Evolutionary conservation across 2,113 vertebrate species (phyloP).

Genomic region (Recurvirostra avosetta): DNA sequence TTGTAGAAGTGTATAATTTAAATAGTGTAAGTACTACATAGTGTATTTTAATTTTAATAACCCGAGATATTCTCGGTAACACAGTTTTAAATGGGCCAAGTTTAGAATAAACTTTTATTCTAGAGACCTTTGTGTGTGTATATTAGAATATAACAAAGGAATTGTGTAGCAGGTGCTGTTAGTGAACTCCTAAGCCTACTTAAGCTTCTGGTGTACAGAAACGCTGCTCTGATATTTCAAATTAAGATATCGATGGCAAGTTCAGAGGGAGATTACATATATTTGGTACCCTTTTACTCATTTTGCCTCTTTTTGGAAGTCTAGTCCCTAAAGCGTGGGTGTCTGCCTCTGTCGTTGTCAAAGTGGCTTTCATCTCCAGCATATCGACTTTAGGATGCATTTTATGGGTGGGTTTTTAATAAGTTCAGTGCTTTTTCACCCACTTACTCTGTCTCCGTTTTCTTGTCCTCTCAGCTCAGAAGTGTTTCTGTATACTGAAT

Average conservation of each 20-base stretch:
- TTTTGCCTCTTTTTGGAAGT: slow-evolving; percentile 2
- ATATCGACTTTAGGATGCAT: neutral
- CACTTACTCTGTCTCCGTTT: neutral
- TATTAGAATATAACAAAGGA: neutral
- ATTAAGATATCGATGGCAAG: neutral
- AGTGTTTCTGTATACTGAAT: neutral
- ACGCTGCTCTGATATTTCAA: neutral
- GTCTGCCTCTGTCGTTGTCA: neutral
- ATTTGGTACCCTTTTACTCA: neutral
- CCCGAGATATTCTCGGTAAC: neutral
- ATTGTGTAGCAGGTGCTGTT: neutral
- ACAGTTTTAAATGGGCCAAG: neutral
- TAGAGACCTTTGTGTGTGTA: neutral
- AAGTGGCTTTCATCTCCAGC: neutral
- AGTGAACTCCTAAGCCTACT: neutral
- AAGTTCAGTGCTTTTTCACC: neutral
- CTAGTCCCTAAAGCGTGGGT: neutral
- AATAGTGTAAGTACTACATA: neutral
- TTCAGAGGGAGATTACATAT: neutral
- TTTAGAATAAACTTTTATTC: neutral
- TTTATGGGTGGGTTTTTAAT: neutral
- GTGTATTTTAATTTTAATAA: neutral
- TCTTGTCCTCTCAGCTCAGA: neutral
- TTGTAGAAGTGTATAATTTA: neutral
- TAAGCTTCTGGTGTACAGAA: neutral